Conservation (phyloP, 2,888 invertebrate species). For the Drosophila vallismaia region DNA sequence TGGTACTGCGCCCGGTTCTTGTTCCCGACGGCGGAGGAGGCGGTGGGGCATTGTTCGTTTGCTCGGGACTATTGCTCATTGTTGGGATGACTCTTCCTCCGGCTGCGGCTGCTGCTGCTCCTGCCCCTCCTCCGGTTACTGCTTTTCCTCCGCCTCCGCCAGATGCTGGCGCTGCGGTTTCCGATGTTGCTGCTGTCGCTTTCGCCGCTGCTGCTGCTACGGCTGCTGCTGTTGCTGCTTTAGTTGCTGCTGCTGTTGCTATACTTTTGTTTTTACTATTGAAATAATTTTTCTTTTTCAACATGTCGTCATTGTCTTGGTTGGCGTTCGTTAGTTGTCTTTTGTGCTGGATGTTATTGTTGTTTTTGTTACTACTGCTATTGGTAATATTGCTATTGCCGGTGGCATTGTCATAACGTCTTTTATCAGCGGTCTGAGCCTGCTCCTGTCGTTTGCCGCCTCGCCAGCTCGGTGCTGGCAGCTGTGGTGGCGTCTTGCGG, state of each 20-base stretch:
- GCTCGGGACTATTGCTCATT: constrained; percentile 42
- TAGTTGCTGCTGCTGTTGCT: constrained; percentile 49
- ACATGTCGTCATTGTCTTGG: constrained; percentile 65
- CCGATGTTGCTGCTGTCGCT: constrained; percentile 21
- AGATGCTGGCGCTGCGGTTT: constrained; percentile 33
- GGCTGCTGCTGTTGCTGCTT: too few species aligned
- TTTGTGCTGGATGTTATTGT: constrained; percentile 60
- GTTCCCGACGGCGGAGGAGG: constrained; percentile 41
- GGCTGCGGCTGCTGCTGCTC: constrained; percentile 42
- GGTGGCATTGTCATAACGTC: constrained; percentile 70
- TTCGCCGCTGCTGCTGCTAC: constrained; percentile 30
- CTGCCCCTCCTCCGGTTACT: constrained; percentile 6
- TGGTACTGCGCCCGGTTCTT: constrained; percentile 75
- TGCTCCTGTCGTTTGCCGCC: constrained; percentile 56
- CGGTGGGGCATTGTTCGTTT: constrained; percentile 57
- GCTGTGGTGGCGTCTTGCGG: constrained; percentile 51
- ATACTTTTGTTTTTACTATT: constrained; percentile 71
- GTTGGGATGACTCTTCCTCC: constrained; percentile 50
- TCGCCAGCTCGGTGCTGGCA: constrained; percentile 80
- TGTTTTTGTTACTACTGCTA: constrained; percentile 47
- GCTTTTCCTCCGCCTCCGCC: constrained; percentile 28
- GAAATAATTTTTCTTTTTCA: constrained; percentile 68
- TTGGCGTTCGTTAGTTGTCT: constrained; percentile 66
- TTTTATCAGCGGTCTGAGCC: constrained; percentile 69
- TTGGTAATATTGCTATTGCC: constrained; percentile 39